These are phyloP conservation scores for Acipenser ruthenus DNA, from an alignment of 2,797 vertebrate species.

Conservation along the genomic window DNA sequence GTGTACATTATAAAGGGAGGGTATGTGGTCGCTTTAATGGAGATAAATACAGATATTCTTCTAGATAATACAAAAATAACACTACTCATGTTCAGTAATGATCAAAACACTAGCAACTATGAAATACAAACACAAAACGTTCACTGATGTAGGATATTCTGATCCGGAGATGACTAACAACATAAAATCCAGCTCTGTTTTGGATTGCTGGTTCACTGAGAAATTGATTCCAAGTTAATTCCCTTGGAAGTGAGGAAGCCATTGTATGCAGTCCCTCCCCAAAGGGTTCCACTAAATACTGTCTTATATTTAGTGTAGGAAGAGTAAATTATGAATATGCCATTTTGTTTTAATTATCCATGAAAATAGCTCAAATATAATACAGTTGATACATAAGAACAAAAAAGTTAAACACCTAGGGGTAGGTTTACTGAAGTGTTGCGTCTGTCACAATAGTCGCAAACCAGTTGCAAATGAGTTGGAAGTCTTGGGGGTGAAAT, in stretches of 20 bases:
- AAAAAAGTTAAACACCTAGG: conserved; percentile 42
- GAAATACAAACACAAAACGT: conserved; percentile 34
- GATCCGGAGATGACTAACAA: conserved; percentile 15
- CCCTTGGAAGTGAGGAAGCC: conserved; percentile 14
- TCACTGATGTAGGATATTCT: conserved; percentile 19
- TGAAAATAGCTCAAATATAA: conserved; percentile 64
- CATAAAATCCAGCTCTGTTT: conserved; percentile 13
- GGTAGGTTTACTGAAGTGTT: no score
- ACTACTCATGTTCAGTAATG: conserved; percentile 52
- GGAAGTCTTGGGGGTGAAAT: no score
- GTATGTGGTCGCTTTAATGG: conserved; percentile 27
- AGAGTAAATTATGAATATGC: conserved; percentile 12
- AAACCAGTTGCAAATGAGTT: no score
- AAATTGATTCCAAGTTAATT: neutral
- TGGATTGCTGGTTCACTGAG: neutral
- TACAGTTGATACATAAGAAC: conserved; percentile 48
- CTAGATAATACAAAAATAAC: conserved; percentile 67
- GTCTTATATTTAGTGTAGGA: conserved; percentile 8
- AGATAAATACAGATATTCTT: conserved; percentile 18
- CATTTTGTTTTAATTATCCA: conserved; percentile 19
- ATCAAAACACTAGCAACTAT: conserved; percentile 61
- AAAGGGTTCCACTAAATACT: conserved; percentile 16
- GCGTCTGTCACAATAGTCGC: no score
- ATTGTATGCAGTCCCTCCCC: neutral
- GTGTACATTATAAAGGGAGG: conserved; percentile 57